Conservation (phyloP, 2,113 vertebrate species). For the Tychaedon coryphoeus region DNA sequence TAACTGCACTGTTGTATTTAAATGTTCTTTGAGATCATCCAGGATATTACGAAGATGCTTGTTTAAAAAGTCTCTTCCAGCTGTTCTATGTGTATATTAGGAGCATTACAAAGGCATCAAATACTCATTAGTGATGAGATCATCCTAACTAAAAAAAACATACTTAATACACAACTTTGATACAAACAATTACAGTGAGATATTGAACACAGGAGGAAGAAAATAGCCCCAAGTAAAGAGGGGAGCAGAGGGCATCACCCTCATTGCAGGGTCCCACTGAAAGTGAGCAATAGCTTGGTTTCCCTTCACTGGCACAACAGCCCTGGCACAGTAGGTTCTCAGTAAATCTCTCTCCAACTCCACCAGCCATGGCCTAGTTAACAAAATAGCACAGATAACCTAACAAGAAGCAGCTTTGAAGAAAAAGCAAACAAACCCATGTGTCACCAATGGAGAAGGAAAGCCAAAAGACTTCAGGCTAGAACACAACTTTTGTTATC, state of each 20-base stretch:
- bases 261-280: neutral
- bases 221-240: neutral
- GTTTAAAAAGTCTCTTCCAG: conserved; percentile 10
- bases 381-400: neutral
- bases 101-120: conserved; percentile 22
- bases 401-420: neutral
- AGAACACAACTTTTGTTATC: neutral
- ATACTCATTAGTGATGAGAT: neutral
- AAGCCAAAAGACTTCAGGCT: neutral
- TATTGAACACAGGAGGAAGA: neutral
- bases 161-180: neutral
- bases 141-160: neutral
- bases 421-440: neutral
- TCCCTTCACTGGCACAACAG: neutral
- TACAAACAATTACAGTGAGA: neutral
- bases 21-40: conserved; percentile 12
- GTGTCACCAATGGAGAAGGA: neutral
- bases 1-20: neutral
- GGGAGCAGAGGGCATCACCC: neutral
- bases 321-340: neutral
- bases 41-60: neutral
- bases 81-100: neutral
- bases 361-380: neutral
- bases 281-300: neutral
- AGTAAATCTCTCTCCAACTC: neutral